A percentile compares a stretch with the other conserved stretches of the same genome.
phyloP scores from a whole-genome alignment of 2,113 vertebrate genomes.

The Mormoops blainvillei region DNA sequence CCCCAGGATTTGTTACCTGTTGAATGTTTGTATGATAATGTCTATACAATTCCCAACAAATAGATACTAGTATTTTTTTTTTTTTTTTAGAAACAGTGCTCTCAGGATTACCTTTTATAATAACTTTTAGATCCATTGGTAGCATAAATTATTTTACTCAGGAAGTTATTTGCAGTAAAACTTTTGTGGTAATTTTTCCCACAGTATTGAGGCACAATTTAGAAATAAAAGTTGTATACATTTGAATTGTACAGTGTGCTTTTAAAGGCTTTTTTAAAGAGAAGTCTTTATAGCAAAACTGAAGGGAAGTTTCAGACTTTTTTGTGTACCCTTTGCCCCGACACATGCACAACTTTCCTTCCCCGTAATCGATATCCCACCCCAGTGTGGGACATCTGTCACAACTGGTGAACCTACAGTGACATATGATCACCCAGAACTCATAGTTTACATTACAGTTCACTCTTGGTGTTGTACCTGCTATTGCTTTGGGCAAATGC shows the following conservation, averaged over 20 bases:
- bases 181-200: not conserved
- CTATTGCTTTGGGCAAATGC: not conserved
- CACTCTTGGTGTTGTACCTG: not conserved
- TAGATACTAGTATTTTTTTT: not conserved
- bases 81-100: not conserved
- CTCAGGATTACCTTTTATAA: not conserved
- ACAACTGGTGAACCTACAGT: no score
- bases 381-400: not conserved
- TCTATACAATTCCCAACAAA: not conserved
- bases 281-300: not conserved
- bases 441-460: not conserved
- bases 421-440: no score
- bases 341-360: not conserved
- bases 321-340: rapidly evolving
- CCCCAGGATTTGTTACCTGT: not conserved
- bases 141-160: not conserved
- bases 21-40: not conserved
- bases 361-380: not conserved
- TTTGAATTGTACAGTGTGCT: not conserved
- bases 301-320: not conserved
- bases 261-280: not conserved
- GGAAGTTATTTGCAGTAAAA: not conserved
- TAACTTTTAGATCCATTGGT: not conserved
- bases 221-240: not conserved
- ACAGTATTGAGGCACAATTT: not conserved